A percentile compares a stretch with the other conserved stretches of the same genome.
Evolutionary conservation across 2,888 invertebrate genomes (phyloP).

Genomic region (Galerucella pusilla): DNA sequence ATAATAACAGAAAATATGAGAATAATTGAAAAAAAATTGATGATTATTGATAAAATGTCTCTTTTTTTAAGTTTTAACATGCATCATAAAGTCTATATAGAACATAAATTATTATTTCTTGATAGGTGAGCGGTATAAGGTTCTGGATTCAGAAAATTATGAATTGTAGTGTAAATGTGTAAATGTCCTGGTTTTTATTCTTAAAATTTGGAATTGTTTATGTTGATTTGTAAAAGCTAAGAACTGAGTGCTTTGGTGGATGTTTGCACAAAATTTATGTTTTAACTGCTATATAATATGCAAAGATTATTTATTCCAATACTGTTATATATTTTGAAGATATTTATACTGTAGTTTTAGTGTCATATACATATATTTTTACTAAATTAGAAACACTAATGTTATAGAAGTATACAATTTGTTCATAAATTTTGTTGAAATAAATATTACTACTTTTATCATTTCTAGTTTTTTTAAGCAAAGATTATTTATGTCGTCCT

Average conservation of each 20-base stretch:
- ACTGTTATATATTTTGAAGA: conserved; percentile 3
- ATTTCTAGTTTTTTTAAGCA: not conserved
- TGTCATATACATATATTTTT: not conserved
- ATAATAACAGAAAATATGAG: too few species aligned
- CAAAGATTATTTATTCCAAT: not conserved
- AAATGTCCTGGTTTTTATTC: not conserved
- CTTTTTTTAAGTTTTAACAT: too few species aligned
- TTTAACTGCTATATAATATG: not conserved
- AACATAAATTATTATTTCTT: too few species aligned
- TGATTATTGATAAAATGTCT: too few species aligned
- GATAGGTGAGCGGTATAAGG: too few species aligned
- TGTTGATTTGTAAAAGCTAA: not conserved
- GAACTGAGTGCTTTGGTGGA: not conserved
- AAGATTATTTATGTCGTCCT: too few species aligned
- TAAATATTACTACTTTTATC: not conserved
- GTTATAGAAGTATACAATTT: not conserved
- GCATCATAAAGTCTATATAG: too few species aligned
- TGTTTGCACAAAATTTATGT: not conserved
- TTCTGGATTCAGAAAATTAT: too few species aligned
- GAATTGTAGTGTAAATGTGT: not conserved
- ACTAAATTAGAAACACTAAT: not conserved
- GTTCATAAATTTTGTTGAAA: not conserved
- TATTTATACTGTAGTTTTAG: not conserved
- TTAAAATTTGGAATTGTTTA: not conserved
- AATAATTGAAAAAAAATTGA: too few species aligned